Evolutionary conservation across 2,113 vertebrate genomes (phyloP).

Genomic region (Tetrax tetrax): DNA sequence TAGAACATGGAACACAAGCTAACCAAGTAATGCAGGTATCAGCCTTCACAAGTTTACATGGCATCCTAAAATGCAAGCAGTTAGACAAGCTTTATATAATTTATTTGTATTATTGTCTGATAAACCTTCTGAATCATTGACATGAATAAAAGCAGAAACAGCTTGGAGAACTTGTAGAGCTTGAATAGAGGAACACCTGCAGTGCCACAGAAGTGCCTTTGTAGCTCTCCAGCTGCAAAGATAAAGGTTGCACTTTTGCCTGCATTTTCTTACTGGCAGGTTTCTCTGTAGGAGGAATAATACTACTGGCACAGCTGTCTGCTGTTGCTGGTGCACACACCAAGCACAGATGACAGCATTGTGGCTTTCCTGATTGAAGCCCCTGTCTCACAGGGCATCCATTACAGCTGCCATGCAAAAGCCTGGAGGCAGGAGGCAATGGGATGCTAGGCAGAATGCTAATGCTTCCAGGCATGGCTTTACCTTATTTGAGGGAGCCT

Average conservation of each 20-base stretch:
- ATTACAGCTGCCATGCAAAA: neutral
- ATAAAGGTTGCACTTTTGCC: neutral
- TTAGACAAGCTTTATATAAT: neutral
- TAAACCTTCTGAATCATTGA: neutral
- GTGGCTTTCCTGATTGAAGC: neutral
- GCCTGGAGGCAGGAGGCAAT: neutral
- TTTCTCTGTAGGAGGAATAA: fast-evolving
- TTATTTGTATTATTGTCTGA: neutral
- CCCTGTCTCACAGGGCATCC: neutral
- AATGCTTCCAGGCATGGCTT: neutral
- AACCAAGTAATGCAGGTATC: neutral
- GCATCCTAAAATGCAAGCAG: neutral
- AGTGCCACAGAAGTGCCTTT: neutral
- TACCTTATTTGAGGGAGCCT: neutral
- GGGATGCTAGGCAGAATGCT: neutral
- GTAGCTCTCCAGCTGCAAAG: neutral
- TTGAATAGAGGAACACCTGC: neutral
- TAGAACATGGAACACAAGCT: neutral
- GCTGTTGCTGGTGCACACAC: neutral
- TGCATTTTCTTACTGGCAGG: neutral
- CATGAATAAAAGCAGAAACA: neutral
- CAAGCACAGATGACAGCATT: neutral
- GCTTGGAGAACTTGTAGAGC: neutral
- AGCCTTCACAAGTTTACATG: neutral
- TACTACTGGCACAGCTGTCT: neutral